Evolutionary conservation across 2,888 invertebrate genomes (phyloP).

Genomic region (Morinoia aosen): DNA sequence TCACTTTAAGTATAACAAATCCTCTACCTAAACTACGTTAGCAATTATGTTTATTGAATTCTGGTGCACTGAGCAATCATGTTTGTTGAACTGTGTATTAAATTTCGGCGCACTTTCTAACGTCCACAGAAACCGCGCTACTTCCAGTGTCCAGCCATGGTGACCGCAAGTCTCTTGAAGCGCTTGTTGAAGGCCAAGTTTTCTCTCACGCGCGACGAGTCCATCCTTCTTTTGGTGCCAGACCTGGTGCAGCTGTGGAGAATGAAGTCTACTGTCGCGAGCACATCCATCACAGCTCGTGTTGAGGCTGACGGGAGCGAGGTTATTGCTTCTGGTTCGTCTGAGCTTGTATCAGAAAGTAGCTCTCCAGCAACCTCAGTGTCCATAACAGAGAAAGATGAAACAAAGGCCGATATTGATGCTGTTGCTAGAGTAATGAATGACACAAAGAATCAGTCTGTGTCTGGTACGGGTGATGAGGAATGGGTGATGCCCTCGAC

Average conservation of each 20-base stretch:
- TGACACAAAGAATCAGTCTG: background rate
- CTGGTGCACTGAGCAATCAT: no score
- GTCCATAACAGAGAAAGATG: background rate
- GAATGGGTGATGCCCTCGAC: background rate
- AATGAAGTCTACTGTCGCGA: background rate
- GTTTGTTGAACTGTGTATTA: no score
- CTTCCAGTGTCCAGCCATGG: conserved; percentile 91
- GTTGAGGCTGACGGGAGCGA: background rate
- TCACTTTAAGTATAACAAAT: no score
- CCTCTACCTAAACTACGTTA: no score
- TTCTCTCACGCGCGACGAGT: conserved; percentile 75
- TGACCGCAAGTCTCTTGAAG: conserved; percentile 88
- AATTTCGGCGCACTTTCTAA: background rate
- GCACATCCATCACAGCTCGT: background rate
- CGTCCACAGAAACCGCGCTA: conserved; percentile 76
- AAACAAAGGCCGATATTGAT: background rate
- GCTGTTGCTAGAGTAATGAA: background rate
- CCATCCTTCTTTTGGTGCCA: conserved; percentile 86
- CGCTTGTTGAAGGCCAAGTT: conserved; percentile 90
- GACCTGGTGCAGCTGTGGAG: conserved; percentile 89
- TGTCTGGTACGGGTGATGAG: background rate
- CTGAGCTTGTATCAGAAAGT: background rate
- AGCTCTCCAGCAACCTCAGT: background rate
- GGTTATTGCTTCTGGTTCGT: background rate
- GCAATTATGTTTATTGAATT: no score